These are phyloP conservation scores for rat (Rattus norvegicus) DNA, from an alignment of 2,113 vertebrate species.

Conservation along the genomic window DNA sequence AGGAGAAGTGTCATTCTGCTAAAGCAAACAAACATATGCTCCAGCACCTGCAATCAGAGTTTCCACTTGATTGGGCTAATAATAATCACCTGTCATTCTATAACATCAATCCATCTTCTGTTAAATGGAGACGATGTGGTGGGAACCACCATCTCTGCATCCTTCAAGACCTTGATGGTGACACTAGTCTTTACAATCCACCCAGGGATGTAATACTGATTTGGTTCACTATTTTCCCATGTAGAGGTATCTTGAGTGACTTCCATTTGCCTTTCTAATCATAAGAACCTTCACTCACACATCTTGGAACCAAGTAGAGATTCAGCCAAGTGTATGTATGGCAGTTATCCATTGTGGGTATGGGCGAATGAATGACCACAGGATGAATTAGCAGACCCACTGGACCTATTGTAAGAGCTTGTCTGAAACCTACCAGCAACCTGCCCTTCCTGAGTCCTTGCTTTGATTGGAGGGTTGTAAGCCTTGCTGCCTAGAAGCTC, in stretches of 20 bases:
- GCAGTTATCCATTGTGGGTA: neutral
- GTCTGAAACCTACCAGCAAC: neutral
- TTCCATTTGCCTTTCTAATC: neutral
- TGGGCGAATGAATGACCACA: neutral
- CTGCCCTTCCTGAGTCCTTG: neutral
- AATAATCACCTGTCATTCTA: neutral
- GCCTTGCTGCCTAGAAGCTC: neutral
- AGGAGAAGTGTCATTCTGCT: neutral
- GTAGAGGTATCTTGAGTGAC: neutral
- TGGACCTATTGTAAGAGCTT: neutral
- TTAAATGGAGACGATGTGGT: neutral
- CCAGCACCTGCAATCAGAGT: neutral
- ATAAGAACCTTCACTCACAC: neutral
- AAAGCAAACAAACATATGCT: neutral
- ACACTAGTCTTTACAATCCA: neutral
- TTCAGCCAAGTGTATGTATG: neutral
- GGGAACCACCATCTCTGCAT: neutral
- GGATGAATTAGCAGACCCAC: neutral
- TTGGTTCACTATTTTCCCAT: neutral
- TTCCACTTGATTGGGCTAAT: neutral
- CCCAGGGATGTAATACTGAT: neutral
- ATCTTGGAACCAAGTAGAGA: neutral
- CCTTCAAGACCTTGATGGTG: neutral
- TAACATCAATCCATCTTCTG: too few relatives aligned
- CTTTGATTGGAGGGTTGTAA: neutral